Percentiles rank a stretch among this genome's conserved stretches.
These are phyloP conservation scores for Oryzias sinensis DNA, from an alignment of 2,797 vertebrate species.

Conservation along the genomic window DNA sequence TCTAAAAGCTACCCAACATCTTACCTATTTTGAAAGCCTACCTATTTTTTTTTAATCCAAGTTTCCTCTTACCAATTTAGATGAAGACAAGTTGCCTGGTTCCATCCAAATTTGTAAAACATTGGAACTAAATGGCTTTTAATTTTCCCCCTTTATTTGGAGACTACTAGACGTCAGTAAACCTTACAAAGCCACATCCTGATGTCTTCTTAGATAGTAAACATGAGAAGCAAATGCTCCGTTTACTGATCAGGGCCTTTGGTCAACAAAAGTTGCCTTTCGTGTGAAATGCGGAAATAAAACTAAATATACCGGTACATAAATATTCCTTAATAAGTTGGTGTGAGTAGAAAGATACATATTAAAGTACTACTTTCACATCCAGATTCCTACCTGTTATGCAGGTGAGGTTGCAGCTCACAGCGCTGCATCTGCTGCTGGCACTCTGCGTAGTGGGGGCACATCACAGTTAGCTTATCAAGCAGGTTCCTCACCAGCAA, in stretches of 20 bases:
- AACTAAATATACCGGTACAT: not conserved
- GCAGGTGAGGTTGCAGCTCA: constrained; percentile 89
- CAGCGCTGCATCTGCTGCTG: constrained; percentile 88
- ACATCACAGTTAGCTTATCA: constrained; percentile 86
- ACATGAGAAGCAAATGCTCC: too few species aligned
- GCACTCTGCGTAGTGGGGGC: constrained; percentile 83
- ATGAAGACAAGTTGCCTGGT: too few species aligned
- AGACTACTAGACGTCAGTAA: not conserved
- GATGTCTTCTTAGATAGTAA: too few species aligned
- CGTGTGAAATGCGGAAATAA: not conserved
- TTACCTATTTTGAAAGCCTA: too few species aligned
- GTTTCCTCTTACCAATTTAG: too few species aligned
- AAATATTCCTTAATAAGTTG: too few species aligned
- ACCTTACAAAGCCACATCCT: not conserved
- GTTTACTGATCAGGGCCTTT: not conserved
- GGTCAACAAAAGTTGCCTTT: not conserved
- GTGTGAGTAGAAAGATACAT: too few species aligned
- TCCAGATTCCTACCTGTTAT: constrained; percentile 82
- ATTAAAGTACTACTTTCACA: too few species aligned
- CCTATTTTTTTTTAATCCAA: too few species aligned
- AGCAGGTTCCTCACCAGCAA: constrained; percentile 89
- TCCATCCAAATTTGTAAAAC: not conserved
- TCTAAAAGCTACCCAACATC: too few species aligned
- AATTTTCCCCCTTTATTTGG: not conserved
- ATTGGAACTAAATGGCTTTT: not conserved